Conservation (phyloP, 2,797 vertebrate genomes). For the Platyrinchus mystaceus region DNA sequence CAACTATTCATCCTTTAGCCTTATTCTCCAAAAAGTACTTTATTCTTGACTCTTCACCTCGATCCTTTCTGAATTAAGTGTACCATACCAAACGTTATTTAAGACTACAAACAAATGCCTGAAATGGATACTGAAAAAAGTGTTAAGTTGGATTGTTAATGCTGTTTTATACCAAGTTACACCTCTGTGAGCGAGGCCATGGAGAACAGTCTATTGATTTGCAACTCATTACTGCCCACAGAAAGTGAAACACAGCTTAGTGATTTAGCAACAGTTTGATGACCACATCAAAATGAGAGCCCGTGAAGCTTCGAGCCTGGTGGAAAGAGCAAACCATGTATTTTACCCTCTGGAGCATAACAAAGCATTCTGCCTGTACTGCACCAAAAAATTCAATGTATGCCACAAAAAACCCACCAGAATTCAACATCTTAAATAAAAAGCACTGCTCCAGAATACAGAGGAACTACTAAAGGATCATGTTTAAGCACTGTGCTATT, state of each 20-base stretch:
- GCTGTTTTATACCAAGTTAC: not conserved
- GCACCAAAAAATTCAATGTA: not conserved
- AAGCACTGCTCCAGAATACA: not conserved
- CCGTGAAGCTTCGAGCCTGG: not conserved
- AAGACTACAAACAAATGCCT: not conserved
- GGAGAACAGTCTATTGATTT: not conserved
- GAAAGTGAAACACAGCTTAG: not conserved
- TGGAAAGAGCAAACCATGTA: not conserved
- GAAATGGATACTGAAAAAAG: not conserved
- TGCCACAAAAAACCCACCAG: not conserved
- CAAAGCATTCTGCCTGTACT: not conserved
- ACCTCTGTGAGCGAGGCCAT: not conserved
- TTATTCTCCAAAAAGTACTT: not conserved
- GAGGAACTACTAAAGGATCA: not conserved
- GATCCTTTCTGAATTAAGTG: not conserved
- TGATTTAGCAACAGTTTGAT: not conserved
- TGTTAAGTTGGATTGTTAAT: not conserved
- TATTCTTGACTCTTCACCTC: not conserved
- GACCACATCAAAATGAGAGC: not conserved
- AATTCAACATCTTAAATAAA: not conserved
- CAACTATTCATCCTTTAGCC: not conserved
- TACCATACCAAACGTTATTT: not conserved
- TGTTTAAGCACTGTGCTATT: not conserved
- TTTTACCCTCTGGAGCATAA: not conserved
- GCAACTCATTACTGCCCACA: not conserved